These are phyloP conservation scores for Ptilonorhynchus violaceus DNA, from an alignment of 2,113 vertebrate species.

Conservation along the genomic window DNA sequence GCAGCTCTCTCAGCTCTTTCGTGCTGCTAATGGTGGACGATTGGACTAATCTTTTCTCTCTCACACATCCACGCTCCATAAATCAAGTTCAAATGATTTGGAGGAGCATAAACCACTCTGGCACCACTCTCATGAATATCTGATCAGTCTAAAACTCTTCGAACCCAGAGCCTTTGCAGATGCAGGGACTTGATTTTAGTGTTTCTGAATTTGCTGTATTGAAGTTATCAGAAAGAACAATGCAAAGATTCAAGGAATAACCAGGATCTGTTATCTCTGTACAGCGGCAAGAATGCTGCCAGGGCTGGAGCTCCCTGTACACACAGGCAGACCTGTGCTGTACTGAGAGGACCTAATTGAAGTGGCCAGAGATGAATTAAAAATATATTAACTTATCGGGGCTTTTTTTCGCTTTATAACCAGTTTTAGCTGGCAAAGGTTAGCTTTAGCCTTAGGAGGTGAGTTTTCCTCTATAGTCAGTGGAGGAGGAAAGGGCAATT, in stretches of 20 bases:
- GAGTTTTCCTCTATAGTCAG: background rate
- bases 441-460: background rate
- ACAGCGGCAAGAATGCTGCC: background rate
- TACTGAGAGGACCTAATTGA: background rate
- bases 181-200: background rate
- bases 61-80: background rate
- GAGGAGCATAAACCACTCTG: background rate
- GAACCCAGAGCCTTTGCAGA: background rate
- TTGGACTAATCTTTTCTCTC: constrained; percentile 31
- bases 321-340: background rate
- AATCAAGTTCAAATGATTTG: constrained; percentile 43
- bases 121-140: background rate
- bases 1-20: background rate
- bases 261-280: background rate
- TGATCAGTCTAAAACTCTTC: background rate
- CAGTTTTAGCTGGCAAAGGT: background rate
- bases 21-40: background rate
- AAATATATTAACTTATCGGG: background rate
- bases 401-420: background rate
- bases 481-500: background rate
- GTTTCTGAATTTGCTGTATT: background rate
- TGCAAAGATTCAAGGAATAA: background rate
- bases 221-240: constrained; percentile 21
- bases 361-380: background rate
- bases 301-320: background rate